Percentiles rank a stretch among this genome's conserved stretches.
Conservation (phyloP, 2,797 vertebrate species). For the Enteromius paludinosus region DNA sequence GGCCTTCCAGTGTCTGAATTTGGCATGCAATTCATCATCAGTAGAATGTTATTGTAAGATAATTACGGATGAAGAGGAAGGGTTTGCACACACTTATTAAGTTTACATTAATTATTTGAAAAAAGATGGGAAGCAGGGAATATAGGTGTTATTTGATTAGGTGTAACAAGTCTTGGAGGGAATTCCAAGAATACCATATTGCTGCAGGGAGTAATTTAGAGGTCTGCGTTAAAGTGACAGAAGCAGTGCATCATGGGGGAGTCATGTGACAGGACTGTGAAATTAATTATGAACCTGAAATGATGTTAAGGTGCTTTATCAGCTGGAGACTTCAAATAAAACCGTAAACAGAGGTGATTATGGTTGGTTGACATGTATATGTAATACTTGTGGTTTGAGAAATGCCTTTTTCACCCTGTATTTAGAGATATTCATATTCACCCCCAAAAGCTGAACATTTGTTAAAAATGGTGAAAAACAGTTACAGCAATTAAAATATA, state of each 20-base stretch:
- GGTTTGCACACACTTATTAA: constrained; percentile 48
- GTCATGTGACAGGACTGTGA: constrained; percentile 41
- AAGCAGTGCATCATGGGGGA: constrained; percentile 45
- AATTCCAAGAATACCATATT: constrained; percentile 28
- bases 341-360: neutral
- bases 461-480: neutral
- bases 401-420: neutral
- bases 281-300: constrained; percentile 33
- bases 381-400: constrained; percentile 6
- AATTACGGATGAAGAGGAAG: constrained; percentile 43
- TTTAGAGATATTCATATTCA: constrained; percentile 5
- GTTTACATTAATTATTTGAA: constrained; percentile 41
- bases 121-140: constrained; percentile 9
- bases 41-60: constrained; percentile 45
- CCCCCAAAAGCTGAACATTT: neutral
- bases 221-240: constrained; percentile 41
- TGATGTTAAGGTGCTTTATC: constrained; percentile 31
- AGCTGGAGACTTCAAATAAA: constrained; percentile 27
- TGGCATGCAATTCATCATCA: constrained; percentile 48
- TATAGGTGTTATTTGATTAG: constrained; percentile 41
- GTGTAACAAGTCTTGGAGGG: constrained; percentile 28
- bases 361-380: constrained; percentile 17
- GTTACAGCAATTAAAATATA: neutral
- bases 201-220: constrained; percentile 45
- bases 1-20: constrained; percentile 44